Evolutionary conservation across 2,797 vertebrate genomes (phyloP).

Genomic region (Halcyon smyrnensis): DNA sequence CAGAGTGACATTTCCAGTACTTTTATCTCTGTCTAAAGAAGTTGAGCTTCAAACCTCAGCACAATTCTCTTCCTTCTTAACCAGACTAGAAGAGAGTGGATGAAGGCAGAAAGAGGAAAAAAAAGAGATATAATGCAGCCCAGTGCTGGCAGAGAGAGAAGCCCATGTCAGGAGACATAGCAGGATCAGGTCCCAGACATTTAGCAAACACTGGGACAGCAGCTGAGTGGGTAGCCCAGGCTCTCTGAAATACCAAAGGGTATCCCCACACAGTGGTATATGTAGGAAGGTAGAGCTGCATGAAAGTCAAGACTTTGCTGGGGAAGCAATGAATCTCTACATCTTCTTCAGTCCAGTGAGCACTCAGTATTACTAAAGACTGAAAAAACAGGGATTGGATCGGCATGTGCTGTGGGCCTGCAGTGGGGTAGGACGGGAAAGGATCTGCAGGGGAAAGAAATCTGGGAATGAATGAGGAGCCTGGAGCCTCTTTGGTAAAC

Average conservation of each 20-base stretch:
- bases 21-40: not conserved
- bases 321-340: not conserved
- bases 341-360: not conserved
- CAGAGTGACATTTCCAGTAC: not conserved
- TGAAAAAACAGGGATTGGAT: not conserved
- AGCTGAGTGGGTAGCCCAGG: not conserved
- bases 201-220: not conserved
- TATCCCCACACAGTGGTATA: not conserved
- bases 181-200: not conserved
- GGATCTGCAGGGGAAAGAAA: not conserved
- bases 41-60: not conserved
- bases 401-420: not conserved
- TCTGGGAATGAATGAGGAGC: not conserved
- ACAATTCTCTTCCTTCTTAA: not conserved
- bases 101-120: not conserved
- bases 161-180: not conserved
- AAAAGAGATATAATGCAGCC: not conserved
- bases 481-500: not conserved
- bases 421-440: not conserved
- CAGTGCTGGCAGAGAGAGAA: not conserved
- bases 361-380: not conserved
- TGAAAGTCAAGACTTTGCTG: not conserved
- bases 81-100: not conserved
- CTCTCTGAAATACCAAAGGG: not conserved
- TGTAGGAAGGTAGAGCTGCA: not conserved